A percentile compares a stretch with the other conserved stretches of the same genome.
phyloP scores from a whole-genome alignment of 2,113 vertebrate species.

The Pavo muticus region DNA sequence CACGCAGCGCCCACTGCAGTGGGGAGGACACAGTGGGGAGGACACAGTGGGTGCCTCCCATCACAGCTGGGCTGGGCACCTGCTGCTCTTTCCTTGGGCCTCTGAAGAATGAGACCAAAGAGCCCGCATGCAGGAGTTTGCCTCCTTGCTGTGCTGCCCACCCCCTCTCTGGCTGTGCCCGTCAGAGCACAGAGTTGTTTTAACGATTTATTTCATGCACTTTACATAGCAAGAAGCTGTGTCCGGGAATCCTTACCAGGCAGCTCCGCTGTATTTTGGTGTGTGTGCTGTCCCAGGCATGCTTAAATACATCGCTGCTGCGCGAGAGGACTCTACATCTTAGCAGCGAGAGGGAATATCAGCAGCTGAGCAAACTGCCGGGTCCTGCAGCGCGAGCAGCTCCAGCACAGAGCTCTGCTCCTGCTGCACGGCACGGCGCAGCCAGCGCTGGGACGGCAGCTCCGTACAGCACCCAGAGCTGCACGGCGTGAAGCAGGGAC shows the following conservation, averaged over 20 bases:
- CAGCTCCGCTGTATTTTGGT: neutral
- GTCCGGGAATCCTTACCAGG: slow-evolving; percentile 5
- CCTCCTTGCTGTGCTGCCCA: neutral
- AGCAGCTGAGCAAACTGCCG: neutral
- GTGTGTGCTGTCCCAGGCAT: neutral
- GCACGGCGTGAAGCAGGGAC: neutral
- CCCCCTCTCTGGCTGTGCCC: slow-evolving; percentile 29
- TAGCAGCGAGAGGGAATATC: neutral
- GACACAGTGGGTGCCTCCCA: slow-evolving; percentile 44
- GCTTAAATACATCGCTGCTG: slow-evolving; percentile 14
- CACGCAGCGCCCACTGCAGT: slow-evolving; percentile 47
- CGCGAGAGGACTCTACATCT: slow-evolving; percentile 24
- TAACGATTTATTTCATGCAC: slow-evolving; percentile 47
- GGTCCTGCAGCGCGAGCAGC: neutral
- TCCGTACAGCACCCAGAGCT: accelerated
- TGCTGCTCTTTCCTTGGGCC: slow-evolving; percentile 26
- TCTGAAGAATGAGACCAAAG: slow-evolving; percentile 60
- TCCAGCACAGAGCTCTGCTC: neutral
- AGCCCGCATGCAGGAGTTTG: slow-evolving; percentile 28
- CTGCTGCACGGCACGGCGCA: no score
- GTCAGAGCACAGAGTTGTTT: neutral
- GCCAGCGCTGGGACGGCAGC: neutral
- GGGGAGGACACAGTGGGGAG: slow-evolving; percentile 29
- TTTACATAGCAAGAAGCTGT: slow-evolving; percentile 58
- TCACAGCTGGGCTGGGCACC: slow-evolving; percentile 14